Conservation (phyloP, 2,797 vertebrate species). For the Amazona ochrocephala region DNA sequence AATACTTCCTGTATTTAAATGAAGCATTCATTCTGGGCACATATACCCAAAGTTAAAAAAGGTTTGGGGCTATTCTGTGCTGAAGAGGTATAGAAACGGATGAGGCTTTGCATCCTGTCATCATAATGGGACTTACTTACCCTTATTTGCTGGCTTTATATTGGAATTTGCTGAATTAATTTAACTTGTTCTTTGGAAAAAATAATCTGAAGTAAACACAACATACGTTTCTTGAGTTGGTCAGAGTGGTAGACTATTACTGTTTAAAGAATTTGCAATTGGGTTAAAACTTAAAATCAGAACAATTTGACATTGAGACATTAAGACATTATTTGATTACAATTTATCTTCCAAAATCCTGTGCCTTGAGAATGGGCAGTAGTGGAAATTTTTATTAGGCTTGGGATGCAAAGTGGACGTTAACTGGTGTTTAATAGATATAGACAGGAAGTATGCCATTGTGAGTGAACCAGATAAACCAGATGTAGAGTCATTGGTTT, state of each 20-base stretch:
- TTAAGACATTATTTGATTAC: not conserved
- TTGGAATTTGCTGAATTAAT: not conserved
- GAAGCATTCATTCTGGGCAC: conserved; percentile 49
- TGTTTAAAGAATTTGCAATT: not conserved
- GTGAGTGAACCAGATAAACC: conserved; percentile 53
- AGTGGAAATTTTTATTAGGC: not conserved
- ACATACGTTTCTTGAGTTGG: not conserved
- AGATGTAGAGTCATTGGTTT: conserved; percentile 43
- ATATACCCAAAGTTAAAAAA: not conserved
- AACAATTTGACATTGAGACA: not conserved
- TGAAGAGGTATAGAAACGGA: not conserved
- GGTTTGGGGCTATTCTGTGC: not conserved
- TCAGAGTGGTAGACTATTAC: not conserved
- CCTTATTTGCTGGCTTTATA: not conserved
- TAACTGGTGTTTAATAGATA: conserved; percentile 35
- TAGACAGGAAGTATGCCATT: conserved; percentile 44
- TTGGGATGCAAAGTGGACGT: conserved; percentile 41
- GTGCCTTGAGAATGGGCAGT: not conserved
- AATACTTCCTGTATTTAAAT: conserved; percentile 56
- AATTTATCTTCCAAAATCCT: not conserved
- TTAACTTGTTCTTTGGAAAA: not conserved
- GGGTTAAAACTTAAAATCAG: not conserved
- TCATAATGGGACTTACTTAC: not conserved
- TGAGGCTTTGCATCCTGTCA: not conserved
- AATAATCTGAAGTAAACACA: not conserved